Base-by-base conservation (phyloP, 2,888 invertebrate species). In the Epirrhoe alternata region DNA sequence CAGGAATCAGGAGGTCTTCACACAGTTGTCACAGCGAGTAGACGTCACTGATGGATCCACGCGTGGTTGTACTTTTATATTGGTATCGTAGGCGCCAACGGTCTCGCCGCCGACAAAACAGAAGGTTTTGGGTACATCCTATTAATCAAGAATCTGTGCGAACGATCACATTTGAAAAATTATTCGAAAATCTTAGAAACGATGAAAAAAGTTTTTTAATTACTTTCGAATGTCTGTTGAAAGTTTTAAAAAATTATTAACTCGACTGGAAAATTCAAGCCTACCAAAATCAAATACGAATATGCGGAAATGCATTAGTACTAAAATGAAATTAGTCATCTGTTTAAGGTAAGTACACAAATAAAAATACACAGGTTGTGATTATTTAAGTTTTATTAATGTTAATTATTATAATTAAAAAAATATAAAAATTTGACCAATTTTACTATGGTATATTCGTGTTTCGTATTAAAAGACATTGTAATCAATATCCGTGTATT, bases 221-320 rank as follows among this genome's bases (percentile, higher is more conserved):
- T 70, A 68, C 68, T 72, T 72, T 69, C 65, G 70, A 57, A 69
- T 70, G 68, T 70, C 68, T 72, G 51, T 72, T 68, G 64, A 68
- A 71, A 69, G 35, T 69, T 67, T 69, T 69, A 64, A 69, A 69
- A 69, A 71, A 59, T 60, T 69, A 68, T 66, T 69, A 63, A 73
- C 53, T 70, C 68, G 66, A 68, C 69, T 69, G 68, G 66, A 70
- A 68, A 72, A 73, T 71, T 69, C 69, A 64, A 68, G 69, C 69
- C 70, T 70, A 73, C 62, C 70, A 70, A 72, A 71, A 73, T 58
- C 66, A 69, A 70, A 73, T 70, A 72, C 67, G 66, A 73, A 71
- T 70, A 73, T 72, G 69, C 70, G 70, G 70, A 69, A 69, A 59
- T 72, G 71, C 70, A 61, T 68, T 53, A 68, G 61, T 61, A 62